Evolutionary conservation across 92 coral and sea anemone genomes (phyloP).

Genomic region (Scolanthus callimorphus): DNA sequence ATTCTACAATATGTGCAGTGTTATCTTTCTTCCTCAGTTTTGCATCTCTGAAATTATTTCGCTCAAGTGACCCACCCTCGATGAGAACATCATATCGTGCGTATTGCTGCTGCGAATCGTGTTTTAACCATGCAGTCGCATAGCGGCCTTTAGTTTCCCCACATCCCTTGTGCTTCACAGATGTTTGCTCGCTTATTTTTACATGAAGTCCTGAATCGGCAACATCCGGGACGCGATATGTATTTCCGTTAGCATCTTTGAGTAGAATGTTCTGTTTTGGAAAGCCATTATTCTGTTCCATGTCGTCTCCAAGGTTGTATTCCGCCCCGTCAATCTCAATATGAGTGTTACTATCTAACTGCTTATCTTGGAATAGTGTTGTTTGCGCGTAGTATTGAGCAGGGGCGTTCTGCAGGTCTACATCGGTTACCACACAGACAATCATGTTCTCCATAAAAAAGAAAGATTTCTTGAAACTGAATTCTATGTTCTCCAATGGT

Average conservation of each 20-base stretch:
- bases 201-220: constrained; percentile 20
- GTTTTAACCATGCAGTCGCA: constrained; percentile 30
- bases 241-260: constrained; percentile 59
- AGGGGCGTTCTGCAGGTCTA: constrained; percentile 6
- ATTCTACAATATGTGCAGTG: constrained; percentile 9
- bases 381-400: constrained; percentile 35
- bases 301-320: constrained; percentile 10
- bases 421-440: constrained; percentile 62
- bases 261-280: constrained; percentile 1
- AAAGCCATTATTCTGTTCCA: neutral
- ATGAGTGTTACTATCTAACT: neutral
- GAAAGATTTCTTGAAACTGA: constrained; percentile 59
- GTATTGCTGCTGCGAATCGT: neutral
- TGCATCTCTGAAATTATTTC: neutral
- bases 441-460: constrained; percentile 55
- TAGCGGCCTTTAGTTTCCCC: constrained; percentile 8
- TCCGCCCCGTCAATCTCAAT: constrained; percentile 33
- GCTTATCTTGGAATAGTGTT: constrained; percentile 66
- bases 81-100: constrained; percentile 17
- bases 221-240: constrained; percentile 41
- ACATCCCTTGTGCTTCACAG: constrained; percentile 19
- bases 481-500: constrained; percentile 12
- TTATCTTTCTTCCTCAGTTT: neutral
- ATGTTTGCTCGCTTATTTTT: constrained; percentile 32
- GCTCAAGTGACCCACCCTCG: neutral